phyloP scores from a whole-genome alignment of 1,140 invertebrate genomes.

The Andrena cerasifolii region DNA sequence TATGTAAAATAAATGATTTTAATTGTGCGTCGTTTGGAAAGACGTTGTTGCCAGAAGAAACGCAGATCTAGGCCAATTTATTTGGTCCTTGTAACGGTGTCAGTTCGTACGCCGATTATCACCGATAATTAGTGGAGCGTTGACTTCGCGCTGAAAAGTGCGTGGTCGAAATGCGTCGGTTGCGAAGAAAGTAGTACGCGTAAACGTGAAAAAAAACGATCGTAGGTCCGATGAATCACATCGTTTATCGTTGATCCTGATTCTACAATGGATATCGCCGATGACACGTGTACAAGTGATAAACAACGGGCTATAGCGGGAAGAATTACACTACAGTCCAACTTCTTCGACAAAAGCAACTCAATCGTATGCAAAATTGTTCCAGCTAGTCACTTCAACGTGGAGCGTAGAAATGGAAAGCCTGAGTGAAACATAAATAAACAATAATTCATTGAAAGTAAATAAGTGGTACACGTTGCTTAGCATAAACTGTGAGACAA shows the following conservation, averaged over 20 bases:
- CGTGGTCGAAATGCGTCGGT: neutral
- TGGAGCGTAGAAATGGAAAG: no score
- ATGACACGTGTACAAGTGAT: neutral
- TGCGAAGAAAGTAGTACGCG: neutral
- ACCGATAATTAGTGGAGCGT: neutral
- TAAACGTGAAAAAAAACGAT: neutral
- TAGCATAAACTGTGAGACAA: no score
- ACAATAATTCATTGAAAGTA: no score
- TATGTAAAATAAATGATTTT: no score
- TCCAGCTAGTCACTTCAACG: no score
- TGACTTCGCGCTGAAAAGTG: neutral
- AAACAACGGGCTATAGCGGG: neutral
- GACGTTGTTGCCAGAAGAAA: conserved; percentile 6
- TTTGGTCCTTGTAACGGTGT: neutral
- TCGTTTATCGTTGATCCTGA: conserved; percentile 4
- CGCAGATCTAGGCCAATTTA: neutral
- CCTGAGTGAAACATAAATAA: no score
- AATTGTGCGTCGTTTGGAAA: neutral
- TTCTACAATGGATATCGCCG: neutral
- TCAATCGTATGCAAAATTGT: neutral
- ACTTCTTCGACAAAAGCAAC: no score
- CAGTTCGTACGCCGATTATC: neutral
- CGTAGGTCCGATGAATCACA: neutral
- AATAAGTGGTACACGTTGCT: no score
- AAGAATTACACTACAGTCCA: neutral